phyloP scores from a whole-genome alignment of 2,797 vertebrate genomes.

The Hippopotamyrus pictus region DNA sequence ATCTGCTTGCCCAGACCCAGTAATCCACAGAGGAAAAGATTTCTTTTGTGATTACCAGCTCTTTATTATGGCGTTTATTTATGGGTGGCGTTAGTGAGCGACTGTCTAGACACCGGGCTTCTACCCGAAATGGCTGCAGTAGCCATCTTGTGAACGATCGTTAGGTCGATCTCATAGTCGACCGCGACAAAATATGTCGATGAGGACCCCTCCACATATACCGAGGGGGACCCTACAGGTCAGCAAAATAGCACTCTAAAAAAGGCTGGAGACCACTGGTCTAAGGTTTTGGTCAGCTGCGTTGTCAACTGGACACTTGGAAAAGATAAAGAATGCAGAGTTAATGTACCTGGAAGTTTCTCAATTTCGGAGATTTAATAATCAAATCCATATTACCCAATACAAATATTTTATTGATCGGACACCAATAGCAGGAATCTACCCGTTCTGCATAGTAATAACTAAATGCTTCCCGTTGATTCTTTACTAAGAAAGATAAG shows the following conservation, averaged over 20 bases:
- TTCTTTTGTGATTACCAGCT: neutral
- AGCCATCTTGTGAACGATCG: neutral
- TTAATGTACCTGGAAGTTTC: neutral
- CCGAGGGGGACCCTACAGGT: neutral
- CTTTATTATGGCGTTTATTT: too few species aligned
- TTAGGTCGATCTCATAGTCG: neutral
- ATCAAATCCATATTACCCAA: neutral
- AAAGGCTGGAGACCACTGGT: neutral
- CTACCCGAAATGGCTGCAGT: neutral
- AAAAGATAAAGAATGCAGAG: neutral
- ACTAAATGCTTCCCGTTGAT: neutral
- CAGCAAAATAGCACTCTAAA: neutral
- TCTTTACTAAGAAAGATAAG: neutral
- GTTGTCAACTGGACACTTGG: neutral
- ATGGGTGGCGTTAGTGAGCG: neutral
- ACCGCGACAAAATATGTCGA: neutral
- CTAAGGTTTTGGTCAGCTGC: neutral
- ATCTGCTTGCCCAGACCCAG: neutral
- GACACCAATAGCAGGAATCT: neutral
- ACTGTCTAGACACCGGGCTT: neutral
- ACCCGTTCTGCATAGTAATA: neutral
- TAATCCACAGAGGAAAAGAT: neutral
- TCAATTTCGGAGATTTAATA: neutral
- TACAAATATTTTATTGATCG: neutral
- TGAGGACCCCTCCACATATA: neutral